These are phyloP conservation scores for Drepana arcuata DNA, from an alignment of 1,140 invertebrate genomes.

Conservation along the genomic window DNA sequence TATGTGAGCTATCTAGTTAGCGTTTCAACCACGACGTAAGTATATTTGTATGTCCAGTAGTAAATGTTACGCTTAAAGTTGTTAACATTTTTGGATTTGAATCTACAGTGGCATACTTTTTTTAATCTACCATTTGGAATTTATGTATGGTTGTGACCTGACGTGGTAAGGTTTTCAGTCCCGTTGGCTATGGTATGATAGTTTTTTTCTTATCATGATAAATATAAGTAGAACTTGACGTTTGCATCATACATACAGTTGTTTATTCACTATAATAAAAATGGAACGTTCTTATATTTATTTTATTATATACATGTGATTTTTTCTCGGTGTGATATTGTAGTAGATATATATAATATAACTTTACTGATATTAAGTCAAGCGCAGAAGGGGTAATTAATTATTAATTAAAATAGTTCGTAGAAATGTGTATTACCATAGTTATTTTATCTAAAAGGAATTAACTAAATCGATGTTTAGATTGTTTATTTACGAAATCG, in stretches of 20 bases:
- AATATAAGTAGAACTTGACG: too few species aligned
- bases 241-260: too few species aligned
- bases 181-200: background rate
- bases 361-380: too few species aligned
- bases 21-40: too few species aligned
- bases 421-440: too few species aligned
- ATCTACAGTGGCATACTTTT: conserved; percentile 13
- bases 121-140: conserved; percentile 40
- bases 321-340: background rate
- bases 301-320: background rate
- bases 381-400: too few species aligned
- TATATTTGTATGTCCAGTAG: conserved; percentile 32
- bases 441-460: too few species aligned
- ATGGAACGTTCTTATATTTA: background rate
- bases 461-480: too few species aligned
- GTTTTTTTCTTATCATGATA: background rate
- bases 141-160: conserved; percentile 57
- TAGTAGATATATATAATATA: too few species aligned
- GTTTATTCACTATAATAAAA: background rate
- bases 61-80: conserved; percentile 11
- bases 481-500: background rate
- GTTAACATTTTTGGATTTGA: conserved; percentile 31
- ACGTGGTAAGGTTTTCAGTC: conserved; percentile 9
- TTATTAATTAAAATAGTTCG: too few species aligned
- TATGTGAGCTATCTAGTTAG: too few species aligned